phyloP scores from a whole-genome alignment of 35 echinoderm and acorn worm genomes.

The Patiria miniata region DNA sequence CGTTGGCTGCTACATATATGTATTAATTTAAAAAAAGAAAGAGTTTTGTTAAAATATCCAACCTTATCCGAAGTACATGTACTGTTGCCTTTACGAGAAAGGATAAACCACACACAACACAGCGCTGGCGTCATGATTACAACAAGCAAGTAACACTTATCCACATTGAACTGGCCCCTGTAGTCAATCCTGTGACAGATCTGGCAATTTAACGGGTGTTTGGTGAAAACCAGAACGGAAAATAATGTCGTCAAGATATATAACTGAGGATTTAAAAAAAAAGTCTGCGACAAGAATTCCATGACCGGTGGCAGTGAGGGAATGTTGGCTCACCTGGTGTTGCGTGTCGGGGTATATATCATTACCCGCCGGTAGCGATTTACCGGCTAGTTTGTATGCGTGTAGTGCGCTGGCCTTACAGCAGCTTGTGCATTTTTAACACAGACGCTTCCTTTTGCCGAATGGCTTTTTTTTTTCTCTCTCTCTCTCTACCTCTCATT shows the following conservation, averaged over 20 bases:
- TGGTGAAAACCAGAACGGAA: neutral
- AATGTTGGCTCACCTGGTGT: constrained; percentile 13
- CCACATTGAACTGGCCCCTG: neutral
- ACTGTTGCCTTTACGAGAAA: no score
- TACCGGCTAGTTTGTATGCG: constrained; percentile 4
- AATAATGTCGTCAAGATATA: neutral
- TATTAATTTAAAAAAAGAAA: no score
- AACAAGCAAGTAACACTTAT: neutral
- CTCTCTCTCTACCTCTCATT: neutral
- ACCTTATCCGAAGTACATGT: no score
- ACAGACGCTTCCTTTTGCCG: no score
- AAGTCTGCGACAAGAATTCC: neutral
- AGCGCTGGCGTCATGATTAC: no score
- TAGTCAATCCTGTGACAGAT: neutral
- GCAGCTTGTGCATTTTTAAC: neutral
- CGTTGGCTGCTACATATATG: no score
- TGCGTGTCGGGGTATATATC: neutral
- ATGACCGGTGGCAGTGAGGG: neutral
- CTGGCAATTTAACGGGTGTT: neutral
- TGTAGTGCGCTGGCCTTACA: neutral
- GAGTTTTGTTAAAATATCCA: no score
- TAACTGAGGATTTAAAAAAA: neutral
- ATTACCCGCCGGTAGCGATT: constrained; percentile 17
- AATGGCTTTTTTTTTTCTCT: no score
- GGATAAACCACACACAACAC: no score